Evolutionary conservation across 2,797 vertebrate species (phyloP).

Genomic region (Pelochelys cantorii): DNA sequence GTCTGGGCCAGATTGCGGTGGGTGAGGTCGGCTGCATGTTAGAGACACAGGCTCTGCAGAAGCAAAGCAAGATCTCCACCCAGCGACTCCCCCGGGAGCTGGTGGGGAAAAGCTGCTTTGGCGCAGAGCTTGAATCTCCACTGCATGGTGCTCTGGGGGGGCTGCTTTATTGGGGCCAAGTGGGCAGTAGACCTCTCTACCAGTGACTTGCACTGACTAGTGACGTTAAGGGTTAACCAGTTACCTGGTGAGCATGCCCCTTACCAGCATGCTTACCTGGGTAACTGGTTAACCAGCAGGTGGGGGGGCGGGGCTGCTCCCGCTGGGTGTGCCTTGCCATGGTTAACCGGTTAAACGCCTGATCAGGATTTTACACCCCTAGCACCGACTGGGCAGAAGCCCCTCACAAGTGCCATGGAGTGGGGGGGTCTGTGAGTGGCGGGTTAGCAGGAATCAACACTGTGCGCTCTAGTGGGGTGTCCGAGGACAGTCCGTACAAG

Average conservation of each 20-base stretch:
- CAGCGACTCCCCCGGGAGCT: not conserved
- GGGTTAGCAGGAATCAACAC: not conserved
- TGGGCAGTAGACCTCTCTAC: not conserved
- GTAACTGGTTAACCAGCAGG: no score
- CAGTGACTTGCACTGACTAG: no score
- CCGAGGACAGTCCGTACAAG: not conserved
- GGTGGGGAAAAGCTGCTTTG: not conserved
- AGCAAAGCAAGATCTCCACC: not conserved
- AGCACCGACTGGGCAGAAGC: no score
- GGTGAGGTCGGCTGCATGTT: not conserved
- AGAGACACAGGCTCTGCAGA: fast-evolving
- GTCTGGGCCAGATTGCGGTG: not conserved
- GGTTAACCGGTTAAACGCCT: no score
- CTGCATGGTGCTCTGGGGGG: not conserved
- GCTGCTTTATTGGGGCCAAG: not conserved
- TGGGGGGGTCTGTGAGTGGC: no score
- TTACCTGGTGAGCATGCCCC: no score
- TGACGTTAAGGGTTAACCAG: no score
- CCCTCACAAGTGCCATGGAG: not conserved
- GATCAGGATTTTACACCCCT: no score
- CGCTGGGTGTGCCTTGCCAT: no score
- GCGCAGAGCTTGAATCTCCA: not conserved
- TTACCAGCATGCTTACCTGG: no score
- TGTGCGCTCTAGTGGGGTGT: not conserved
- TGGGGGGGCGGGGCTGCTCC: no score